Base-by-base conservation (phyloP, 2,797 vertebrate genomes). In the Sebastes melanostomus region DNA sequence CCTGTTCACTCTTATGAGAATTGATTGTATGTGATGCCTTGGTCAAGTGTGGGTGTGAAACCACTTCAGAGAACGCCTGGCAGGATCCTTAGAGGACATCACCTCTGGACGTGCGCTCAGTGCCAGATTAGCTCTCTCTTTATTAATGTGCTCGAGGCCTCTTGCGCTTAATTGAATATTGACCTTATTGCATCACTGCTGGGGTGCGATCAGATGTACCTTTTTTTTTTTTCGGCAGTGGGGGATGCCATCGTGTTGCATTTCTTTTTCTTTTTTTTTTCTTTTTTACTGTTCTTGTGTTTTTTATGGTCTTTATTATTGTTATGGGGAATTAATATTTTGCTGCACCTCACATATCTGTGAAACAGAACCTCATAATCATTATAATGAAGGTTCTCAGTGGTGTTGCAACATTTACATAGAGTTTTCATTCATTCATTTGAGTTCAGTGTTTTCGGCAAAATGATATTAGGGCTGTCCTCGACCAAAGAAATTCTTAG, bases 91-190 rank as follows among this genome's bases (percentile, higher is more conserved):
- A 42, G 69, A 86, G 85, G 72, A 75, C 79, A 65, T 80, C 84
- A 80, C 82, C 82, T 77, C 69, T 79, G 72, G 78, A 83, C 46
- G 67, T 54, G 62, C 32, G 5, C 67, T 85, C 70, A 1, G 50
- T 81, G 87, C 85, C 89, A 93, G 75, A 88, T 86, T 78, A 83
- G 80, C 79, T 77, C 77, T 87, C 85, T 85, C 82, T 90, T 81
- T 89, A 90, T 85, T 85, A 90, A 82, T 80, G 86, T 70, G 76
- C 88, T 84, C 9, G 24, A 73, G 84, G 84, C 85, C 90, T 92
- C 85, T 88, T 86, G 81, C 9, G 24, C 77, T 86, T 93, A 90
- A 93, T 92, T 93, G 85, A 92, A 91, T 93, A 93, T 94, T 94
- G 92, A 94, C 92, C 81, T 82, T 77, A 54, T 79, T 83, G 72